A percentile compares a stretch with the other conserved stretches of the same genome.
These are phyloP conservation scores for Spermophilus dauricus DNA, from an alignment of 2,113 vertebrate genomes.

Conservation along the genomic window DNA sequence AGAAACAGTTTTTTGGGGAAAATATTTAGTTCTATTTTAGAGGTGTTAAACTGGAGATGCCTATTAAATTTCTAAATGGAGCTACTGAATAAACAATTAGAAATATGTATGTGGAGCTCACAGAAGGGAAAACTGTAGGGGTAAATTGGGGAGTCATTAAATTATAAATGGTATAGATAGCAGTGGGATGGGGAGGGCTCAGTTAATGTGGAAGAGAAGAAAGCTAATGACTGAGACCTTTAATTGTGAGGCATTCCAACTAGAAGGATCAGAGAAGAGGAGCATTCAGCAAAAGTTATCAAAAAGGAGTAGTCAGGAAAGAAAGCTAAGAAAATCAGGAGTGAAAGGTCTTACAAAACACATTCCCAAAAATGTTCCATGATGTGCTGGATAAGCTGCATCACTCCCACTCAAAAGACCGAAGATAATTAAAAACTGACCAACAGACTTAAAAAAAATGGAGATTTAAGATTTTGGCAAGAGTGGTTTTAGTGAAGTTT, in stretches of 20 bases:
- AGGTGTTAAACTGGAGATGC: background rate
- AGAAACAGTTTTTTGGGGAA: background rate
- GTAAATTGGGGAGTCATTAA: conserved; percentile 7
- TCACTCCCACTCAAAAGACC: background rate
- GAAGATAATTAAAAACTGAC: background rate
- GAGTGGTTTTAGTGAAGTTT: background rate
- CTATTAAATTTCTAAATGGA: conserved; percentile 52
- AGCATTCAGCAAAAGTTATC: conserved; percentile 36
- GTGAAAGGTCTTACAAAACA: background rate
- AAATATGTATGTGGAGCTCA: conserved; percentile 37
- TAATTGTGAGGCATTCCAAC: background rate
- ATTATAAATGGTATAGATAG: background rate
- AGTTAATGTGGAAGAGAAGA: background rate
- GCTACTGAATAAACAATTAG: conserved; percentile 16
- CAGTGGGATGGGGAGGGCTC: background rate
- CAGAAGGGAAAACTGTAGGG: background rate
- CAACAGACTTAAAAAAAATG: conserved; percentile 15
- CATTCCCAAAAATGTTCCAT: too few species aligned
- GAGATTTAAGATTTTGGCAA: background rate
- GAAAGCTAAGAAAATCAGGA: background rate
- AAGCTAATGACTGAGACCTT: background rate
- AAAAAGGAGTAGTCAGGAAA: background rate
- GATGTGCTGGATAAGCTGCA: too few species aligned
- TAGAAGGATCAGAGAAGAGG: background rate
- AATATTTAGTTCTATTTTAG: conserved; percentile 44